These are phyloP conservation scores for Alectoris magna DNA, from an alignment of 2,797 vertebrate genomes.

Conservation along the genomic window DNA sequence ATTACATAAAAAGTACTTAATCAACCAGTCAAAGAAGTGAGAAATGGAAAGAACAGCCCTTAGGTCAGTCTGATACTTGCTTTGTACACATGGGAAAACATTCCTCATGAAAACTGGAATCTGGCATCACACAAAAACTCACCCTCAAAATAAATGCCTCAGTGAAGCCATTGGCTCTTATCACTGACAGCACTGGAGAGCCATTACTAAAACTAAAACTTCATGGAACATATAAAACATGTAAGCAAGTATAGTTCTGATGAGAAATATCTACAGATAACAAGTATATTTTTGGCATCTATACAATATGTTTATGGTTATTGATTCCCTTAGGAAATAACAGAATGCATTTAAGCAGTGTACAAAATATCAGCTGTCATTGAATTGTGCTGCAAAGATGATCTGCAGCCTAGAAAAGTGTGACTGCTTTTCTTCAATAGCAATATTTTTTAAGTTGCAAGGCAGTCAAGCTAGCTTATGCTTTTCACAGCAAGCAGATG, in stretches of 20 bases:
- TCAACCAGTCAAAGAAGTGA: neutral
- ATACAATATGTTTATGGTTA: neutral
- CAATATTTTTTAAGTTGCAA: neutral
- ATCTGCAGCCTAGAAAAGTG: neutral
- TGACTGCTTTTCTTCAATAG: neutral
- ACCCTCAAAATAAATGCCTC: neutral
- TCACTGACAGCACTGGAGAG: neutral
- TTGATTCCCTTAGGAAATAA: neutral
- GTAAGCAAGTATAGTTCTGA: neutral
- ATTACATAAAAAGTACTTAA: neutral
- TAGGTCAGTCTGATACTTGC: neutral
- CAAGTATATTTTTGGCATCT: neutral
- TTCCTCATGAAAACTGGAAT: neutral
- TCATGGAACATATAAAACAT: neutral
- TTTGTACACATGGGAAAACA: neutral
- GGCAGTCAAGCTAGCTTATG: neutral
- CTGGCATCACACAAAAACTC: neutral
- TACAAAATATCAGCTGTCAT: neutral
- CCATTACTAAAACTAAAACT: neutral
- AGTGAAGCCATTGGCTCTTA: neutral
- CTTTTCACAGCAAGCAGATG: conserved; percentile 26
- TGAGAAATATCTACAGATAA: neutral
- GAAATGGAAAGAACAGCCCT: neutral
- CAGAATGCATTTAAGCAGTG: neutral
- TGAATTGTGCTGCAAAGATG: neutral